Base-by-base conservation (phyloP, 1,140 invertebrate genomes). In the Agraylea sexmaculata region DNA sequence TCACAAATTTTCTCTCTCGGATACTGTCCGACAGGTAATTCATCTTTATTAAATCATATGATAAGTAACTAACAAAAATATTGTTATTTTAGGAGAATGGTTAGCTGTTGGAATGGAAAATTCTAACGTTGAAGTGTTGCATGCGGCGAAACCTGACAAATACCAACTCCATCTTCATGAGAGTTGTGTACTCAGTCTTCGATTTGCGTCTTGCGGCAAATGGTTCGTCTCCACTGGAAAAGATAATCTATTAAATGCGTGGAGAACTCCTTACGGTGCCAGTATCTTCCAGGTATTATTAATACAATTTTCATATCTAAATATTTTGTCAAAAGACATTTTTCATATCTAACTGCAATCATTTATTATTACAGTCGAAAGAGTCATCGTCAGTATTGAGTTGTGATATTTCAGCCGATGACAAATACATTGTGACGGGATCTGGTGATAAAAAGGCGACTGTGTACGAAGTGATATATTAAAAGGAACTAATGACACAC, bases 161-260 rank as follows among this genome's bases (percentile, higher is more conserved):
- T 99, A 98, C 64, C 93, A 97, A 61, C 71, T 99, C 16, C 87
- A 95, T 61, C 71, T 97, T 44, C 95, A 99, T 66, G 94, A 99
- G 64, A 93, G 87, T 43, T 99, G 95, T 64, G 95, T 99, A n/a
- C 73, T 99, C 8, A 95, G 93, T 38, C 72, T 99, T 37, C 80
- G 92, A 55, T 99, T 98, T 70, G 92, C 95, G 21, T 80, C 87
- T 18, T 90, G 85, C 60, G 94, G 93, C 50, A 96, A 98, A 67
- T 99, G 94, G 93, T 99, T 99, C 65, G 90, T 95, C 34, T 94
- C 89, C 20, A 99, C 95, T 3, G 95, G 95, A 42, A 99, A 99
- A 68, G 95, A 99, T 58, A 97, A 98, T 68, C 73, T 95, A 49
- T 73, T 99, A 25, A 97, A 98, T 66, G 91, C 90, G 27, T 99